Base-by-base conservation (phyloP, 2,888 invertebrate genomes). In the Euspilapteryx auroguttella region DNA sequence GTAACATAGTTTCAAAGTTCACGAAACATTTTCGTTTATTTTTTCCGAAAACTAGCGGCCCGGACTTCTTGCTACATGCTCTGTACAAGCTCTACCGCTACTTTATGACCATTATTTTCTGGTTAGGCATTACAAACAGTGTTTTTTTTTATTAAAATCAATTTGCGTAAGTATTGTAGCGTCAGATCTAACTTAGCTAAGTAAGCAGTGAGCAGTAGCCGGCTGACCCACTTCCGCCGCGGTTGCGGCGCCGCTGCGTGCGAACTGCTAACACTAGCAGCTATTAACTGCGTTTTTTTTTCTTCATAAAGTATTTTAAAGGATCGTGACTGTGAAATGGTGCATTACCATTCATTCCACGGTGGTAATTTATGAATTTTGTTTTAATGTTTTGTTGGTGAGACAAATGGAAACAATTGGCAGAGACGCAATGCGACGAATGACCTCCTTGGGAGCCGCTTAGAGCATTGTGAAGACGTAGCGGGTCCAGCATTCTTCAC, bases 271-370 rank as follows among this genome's bases (percentile, higher is more conserved):
- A 24, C 24, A 42, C 49, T 54, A 50, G 49, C 41, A 38, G 49
- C 47, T 52, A 62, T 58, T n/a, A n/a, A n/a, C n/a, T n/a, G n/a
- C n/a, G n/a, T n/a, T 61, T 61, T 57, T 24, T 28, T 27, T 28
- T 20, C 11, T 20, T 20, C 52, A 57, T 50, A 53, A 55, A 59
- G 58, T 55, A 52, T 51, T 49, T 40, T 42, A 50, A 50, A 41
- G 59, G 55, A 53, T 69, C 73, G 71, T 69, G 68, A 68, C 66
- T 57, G 55, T 61, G 65, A 61, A 68, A 63, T 69, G 57, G 58
- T 62, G 59, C 57, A 61, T 65, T 65, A 64, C 55, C 44, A 47
- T 34, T 35, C 37, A 32, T 24, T 25, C 28, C 24, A 4, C 10
- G 12, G 10, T 40, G 35, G 37, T 54, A 50, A 55, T 55, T 51